Percentiles rank a stretch among this genome's conserved stretches.
phyloP scores from a whole-genome alignment of 2,797 vertebrate genomes.

The Pempheris klunzingeri region DNA sequence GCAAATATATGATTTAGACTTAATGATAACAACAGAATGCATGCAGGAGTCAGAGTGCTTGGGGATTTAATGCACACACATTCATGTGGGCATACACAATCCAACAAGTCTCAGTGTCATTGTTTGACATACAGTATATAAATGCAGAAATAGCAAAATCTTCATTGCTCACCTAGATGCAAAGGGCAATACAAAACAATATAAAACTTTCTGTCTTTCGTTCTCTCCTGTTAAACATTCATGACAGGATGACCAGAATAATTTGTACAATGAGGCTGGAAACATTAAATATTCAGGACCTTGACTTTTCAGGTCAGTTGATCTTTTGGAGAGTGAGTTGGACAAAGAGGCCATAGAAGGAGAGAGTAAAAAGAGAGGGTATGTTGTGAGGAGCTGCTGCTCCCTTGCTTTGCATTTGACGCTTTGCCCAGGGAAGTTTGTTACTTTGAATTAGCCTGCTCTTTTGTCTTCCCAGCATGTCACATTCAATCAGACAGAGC shows the following conservation, averaged over 20 bases:
- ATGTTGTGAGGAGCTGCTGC: conserved; percentile 78
- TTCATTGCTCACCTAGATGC: conserved; percentile 21
- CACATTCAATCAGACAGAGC: conserved; percentile 91
- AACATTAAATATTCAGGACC: conserved; percentile 81
- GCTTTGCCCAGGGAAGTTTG: conserved; percentile 91
- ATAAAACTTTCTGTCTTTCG: conserved; percentile 61
- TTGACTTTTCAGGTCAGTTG: conserved; percentile 87
- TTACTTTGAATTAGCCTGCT: conserved; percentile 96
- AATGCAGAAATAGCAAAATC: conserved; percentile 14
- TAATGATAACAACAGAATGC: conserved; percentile 63
- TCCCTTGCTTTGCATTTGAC: conserved; percentile 84
- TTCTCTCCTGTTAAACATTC: conserved; percentile 67
- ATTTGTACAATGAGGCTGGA: conserved; percentile 74
- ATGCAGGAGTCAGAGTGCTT: conserved; percentile 49
- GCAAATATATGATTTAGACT: conserved; percentile 68
- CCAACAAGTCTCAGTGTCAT: conserved; percentile 42
- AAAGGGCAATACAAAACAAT: conserved; percentile 65
- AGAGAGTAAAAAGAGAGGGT: conserved; percentile 62
- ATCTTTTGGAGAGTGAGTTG: conserved; percentile 85
- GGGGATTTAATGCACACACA: conserved; percentile 52
- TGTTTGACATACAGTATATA: conserved; percentile 32
- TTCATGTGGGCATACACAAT: conserved; percentile 34
- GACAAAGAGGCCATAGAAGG: conserved; percentile 52
- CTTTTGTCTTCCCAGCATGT: conserved; percentile 96
- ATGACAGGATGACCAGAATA: conserved; percentile 67